phyloP scores from a whole-genome alignment of 92 coral and sea anemone species.

The Desmophyllum pertusum region DNA sequence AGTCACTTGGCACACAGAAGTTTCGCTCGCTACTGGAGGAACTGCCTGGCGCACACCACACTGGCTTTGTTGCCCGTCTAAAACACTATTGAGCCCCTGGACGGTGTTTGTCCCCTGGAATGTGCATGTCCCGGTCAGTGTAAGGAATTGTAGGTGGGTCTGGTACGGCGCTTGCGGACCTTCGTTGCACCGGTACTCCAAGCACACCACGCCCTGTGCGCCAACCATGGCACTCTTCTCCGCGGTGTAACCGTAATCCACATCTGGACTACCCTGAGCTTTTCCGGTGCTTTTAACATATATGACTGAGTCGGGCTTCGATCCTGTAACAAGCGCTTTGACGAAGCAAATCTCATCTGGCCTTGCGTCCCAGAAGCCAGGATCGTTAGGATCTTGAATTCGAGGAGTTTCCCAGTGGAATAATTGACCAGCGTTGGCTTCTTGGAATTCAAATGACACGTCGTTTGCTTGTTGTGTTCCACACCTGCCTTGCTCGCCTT shows the following conservation, averaged over 20 bases:
- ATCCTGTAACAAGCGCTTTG: constrained; percentile 21
- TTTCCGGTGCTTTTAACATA: constrained; percentile 15
- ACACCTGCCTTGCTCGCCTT: background rate
- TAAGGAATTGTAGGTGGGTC: background rate
- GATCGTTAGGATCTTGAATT: background rate
- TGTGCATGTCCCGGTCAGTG: constrained; percentile 9
- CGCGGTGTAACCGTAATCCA: constrained; percentile 1
- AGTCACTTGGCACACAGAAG: background rate
- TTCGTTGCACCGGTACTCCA: constrained; percentile 14
- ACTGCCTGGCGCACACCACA: background rate
- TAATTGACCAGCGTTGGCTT: background rate
- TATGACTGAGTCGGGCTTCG: constrained; percentile 9
- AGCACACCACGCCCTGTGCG: constrained; percentile 2
- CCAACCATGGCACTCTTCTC: background rate
- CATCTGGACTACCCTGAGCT: background rate
- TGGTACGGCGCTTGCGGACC: background rate
- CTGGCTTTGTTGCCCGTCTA: background rate
- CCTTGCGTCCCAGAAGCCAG: background rate
- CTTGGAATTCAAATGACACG: constrained; percentile 9
- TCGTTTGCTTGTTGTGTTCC: background rate
- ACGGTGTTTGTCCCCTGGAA: too few species aligned
- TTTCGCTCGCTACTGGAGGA: background rate
- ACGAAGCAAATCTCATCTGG: constrained; percentile 5
- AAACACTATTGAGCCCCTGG: background rate
- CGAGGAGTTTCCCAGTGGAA: constrained; percentile 16